phyloP scores from a whole-genome alignment of 2,113 vertebrate species.

The Saimiri boliviensis region DNA sequence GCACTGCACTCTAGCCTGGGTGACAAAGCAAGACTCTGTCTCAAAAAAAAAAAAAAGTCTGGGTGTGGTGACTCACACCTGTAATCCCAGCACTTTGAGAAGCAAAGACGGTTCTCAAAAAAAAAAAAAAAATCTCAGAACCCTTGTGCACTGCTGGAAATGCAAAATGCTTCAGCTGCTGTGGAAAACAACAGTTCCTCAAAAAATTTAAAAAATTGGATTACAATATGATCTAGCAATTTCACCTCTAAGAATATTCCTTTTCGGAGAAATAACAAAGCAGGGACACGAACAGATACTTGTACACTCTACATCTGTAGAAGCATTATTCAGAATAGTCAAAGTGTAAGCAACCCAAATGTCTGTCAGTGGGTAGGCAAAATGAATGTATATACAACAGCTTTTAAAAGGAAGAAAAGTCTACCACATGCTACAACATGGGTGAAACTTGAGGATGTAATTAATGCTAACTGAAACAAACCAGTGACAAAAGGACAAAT shows the following conservation, averaged over 20 bases:
- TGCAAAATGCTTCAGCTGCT: background rate
- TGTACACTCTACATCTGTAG: background rate
- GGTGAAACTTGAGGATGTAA: background rate
- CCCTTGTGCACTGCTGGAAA: background rate
- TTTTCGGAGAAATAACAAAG: background rate
- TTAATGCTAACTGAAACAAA: background rate
- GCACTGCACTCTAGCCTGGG: too few relatives aligned
- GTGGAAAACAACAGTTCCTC: background rate
- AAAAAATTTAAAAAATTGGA: background rate
- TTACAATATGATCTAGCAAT: background rate
- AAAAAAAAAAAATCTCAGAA: background rate
- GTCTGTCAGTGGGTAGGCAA: background rate
- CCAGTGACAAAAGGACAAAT: background rate
- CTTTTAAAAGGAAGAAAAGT: background rate
- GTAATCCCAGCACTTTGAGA: too few relatives aligned
- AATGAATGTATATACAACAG: background rate
- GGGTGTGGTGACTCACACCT: too few relatives aligned
- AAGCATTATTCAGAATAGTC: background rate
- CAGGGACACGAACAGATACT: background rate
- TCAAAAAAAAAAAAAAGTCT: background rate
- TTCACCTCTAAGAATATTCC: background rate
- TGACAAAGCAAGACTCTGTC: too few relatives aligned
- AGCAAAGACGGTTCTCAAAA: too few relatives aligned
- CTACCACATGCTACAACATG: background rate
- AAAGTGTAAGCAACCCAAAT: background rate